phyloP scores from a whole-genome alignment of 2,888 invertebrate species.

The Pyralis farinalis region DNA sequence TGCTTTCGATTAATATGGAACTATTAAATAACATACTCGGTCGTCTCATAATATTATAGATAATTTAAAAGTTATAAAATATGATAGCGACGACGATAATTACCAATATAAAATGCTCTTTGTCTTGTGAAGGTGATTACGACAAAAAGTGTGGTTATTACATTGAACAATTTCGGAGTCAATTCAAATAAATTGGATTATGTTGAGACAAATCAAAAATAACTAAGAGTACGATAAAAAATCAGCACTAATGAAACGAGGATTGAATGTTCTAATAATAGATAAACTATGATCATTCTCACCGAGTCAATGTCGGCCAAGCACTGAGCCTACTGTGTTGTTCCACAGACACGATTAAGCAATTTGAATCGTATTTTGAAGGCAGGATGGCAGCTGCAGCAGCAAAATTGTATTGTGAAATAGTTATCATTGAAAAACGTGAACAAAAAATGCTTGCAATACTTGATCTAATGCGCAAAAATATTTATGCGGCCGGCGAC shows the following conservation, averaged over 20 bases:
- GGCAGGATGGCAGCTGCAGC: constrained; percentile 20
- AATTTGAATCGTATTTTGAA: constrained; percentile 21
- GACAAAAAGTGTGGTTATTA: constrained; percentile 12
- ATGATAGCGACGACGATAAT: no score
- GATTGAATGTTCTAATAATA: constrained; percentile 19
- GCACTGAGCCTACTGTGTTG: constrained; percentile 20
- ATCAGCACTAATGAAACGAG: constrained; percentile 14
- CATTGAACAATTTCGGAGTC: constrained; percentile 12
- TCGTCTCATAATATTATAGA: no score
- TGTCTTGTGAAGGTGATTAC: not conserved
- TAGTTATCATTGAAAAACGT: constrained; percentile 19
- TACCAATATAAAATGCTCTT: no score
- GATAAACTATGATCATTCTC: not conserved
- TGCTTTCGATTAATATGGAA: no score
- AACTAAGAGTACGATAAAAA: constrained; percentile 13
- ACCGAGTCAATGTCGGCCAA: constrained; percentile 12
- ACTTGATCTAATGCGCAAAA: constrained; percentile 6
- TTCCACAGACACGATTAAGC: constrained; percentile 21
- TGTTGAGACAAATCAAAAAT: constrained; percentile 16
- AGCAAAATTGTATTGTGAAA: constrained; percentile 12
- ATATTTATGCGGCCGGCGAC: no score
- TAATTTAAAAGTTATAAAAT: no score
- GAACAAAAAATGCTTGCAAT: constrained; percentile 16
- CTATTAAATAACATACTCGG: no score
- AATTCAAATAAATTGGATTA: constrained; percentile 11